Conservation (phyloP, 1,140 invertebrate species). For the Zaprionus ornatus region DNA sequence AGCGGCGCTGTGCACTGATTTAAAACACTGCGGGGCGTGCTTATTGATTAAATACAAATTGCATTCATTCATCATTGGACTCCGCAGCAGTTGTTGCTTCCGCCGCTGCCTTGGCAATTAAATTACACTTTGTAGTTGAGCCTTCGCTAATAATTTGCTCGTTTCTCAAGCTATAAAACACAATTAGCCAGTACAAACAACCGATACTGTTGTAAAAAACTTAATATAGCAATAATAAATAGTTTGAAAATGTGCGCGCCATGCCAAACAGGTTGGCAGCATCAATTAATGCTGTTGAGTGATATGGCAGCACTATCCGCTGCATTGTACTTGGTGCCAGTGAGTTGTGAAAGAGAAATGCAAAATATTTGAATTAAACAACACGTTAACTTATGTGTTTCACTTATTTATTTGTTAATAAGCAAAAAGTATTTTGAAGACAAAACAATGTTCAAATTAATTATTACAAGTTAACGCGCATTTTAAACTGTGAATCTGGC, state of each 20-base stretch:
- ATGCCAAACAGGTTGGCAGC: slow-evolving; percentile 10
- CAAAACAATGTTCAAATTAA: not conserved
- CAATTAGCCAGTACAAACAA: slow-evolving; percentile 24
- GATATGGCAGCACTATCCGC: not conserved
- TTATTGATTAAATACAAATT: slow-evolving; percentile 82
- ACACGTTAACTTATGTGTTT: not conserved
- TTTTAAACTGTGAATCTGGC: not conserved
- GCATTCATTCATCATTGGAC: slow-evolving; percentile 75
- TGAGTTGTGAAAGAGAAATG: not conserved
- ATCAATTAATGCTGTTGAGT: not conserved
- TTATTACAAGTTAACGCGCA: not conserved
- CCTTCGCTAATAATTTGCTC: slow-evolving; percentile 27
- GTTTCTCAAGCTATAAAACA: slow-evolving; percentile 36
- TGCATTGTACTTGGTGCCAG: not conserved
- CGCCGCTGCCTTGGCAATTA: slow-evolving; percentile 59
- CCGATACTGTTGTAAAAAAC: not conserved
- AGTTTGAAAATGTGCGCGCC: slow-evolving; percentile 7
- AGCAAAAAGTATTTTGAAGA: not conserved
- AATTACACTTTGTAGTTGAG: slow-evolving; percentile 68
- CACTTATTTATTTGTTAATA: not conserved
- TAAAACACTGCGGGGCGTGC: slow-evolving; percentile 79
- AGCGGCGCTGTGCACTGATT: slow-evolving; percentile 79
- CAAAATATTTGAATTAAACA: not conserved
- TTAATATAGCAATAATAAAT: slow-evolving; percentile 1
- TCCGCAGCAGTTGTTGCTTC: slow-evolving; percentile 25